Base-by-base conservation (phyloP, 1,140 invertebrate species). In the Zeugodacus cucurbitae region DNA sequence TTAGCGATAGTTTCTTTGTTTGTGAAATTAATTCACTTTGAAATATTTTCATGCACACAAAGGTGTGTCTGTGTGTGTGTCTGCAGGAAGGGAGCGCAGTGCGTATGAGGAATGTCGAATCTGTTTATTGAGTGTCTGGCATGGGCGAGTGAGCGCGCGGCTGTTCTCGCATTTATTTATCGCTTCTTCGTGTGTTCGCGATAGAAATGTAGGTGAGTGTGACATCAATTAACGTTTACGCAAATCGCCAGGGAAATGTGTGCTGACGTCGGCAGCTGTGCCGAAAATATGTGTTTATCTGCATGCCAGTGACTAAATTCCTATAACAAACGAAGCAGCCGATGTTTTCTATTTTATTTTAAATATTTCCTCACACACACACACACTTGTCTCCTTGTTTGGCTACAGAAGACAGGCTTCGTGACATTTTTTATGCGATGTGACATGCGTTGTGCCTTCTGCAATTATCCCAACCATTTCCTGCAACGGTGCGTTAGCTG, bases 221-320 rank as follows among this genome's bases (percentile, higher is more conserved):
- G 74, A 82, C 74, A 82, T 54, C 74, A 82, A 82, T 82, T 82
- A 82, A 26, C 44, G 37, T 54, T 78, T 44, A 82, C 74, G 74
- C 41, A 82, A 82, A 82, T 82, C 34, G 22, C 20, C 11, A 22
- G 20, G 3, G 29, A 41, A 74, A 74, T 37, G 44, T 7, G 10
- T 82, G 41, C 37, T 82, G 74, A 82, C 74, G 74, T 82, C 48
- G 74, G 74, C 41, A 14, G 44, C 26, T 82, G 41, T 48, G 22
- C 22, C 37, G 29, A 82, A 48, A 82, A n/a, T n/a, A n/a, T n/a
- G n/a, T 82, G 48, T 82, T 48, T 82, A 82, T 82, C 44, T 54
- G 5, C 48, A 54, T 74, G 29, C 22, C 70, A 32, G 5, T n/a
- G 17, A 54, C 48, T 41, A 44, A 74, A 74, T 44, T 17, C 41